Percentiles rank a stretch among this genome's conserved stretches.
phyloP scores from a whole-genome alignment of 2,797 vertebrate genomes.

The Lateolabrax maculatus region DNA sequence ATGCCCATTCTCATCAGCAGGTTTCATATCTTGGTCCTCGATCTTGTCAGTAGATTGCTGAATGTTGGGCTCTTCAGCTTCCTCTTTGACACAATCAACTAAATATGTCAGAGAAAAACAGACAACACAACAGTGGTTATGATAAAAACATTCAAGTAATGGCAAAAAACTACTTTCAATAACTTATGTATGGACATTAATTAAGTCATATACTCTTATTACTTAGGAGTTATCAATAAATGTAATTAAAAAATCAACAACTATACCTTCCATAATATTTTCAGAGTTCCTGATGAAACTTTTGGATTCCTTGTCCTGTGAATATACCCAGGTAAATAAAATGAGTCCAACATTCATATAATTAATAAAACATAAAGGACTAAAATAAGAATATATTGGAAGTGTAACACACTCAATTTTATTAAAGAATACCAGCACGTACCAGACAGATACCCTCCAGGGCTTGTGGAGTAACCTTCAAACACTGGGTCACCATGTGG shows the following conservation, averaged over 20 bases:
- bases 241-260: background rate
- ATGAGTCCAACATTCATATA: background rate
- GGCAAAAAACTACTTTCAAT: background rate
- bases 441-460: constrained; percentile 89
- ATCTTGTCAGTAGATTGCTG: constrained; percentile 63
- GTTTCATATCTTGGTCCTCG: constrained; percentile 72
- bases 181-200: background rate
- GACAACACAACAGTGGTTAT: constrained; percentile 1
- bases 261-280: constrained; percentile 82
- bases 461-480: constrained; percentile 87
- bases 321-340: constrained; percentile 18
- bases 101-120: constrained; percentile 18
- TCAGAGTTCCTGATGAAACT: constrained; percentile 80
- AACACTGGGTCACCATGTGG: constrained; percentile 87
- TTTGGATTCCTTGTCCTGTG: constrained; percentile 88
- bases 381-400: background rate
- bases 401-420: background rate
- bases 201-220: background rate
- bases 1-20: constrained; percentile 82
- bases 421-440: constrained; percentile 44
- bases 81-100: constrained; percentile 76
- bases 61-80: constrained; percentile 64
- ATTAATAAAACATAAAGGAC: background rate
- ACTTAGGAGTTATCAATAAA: background rate
- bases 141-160: constrained; percentile 3